Evolutionary conservation across 2,797 vertebrate genomes (phyloP).

Genomic region (Molossus molossus): DNA sequence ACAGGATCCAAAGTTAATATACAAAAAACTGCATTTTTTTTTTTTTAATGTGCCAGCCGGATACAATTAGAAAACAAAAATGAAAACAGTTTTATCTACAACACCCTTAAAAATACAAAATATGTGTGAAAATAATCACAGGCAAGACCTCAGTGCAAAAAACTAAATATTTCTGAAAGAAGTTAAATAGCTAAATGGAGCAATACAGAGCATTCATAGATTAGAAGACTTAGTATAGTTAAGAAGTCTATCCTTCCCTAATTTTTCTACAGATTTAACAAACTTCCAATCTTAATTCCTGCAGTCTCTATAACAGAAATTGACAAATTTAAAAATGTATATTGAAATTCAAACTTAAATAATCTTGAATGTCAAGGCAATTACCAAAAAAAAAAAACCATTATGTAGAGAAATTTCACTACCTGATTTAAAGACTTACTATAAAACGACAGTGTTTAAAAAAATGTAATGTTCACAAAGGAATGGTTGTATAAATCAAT

Average conservation of each 20-base stretch:
- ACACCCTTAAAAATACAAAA: slow-evolving; percentile 18
- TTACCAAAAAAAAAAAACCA: neutral
- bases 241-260: neutral
- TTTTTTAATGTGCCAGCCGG: neutral
- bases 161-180: neutral
- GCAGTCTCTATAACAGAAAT: neutral
- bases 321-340: neutral
- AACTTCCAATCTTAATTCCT: slow-evolving; percentile 20
- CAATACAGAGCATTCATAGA: neutral
- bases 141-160: neutral
- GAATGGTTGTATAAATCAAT: neutral
- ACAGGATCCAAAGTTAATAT: slow-evolving; percentile 3
- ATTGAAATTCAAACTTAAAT: slow-evolving; percentile 19
- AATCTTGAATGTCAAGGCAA: slow-evolving; percentile 14
- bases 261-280: neutral
- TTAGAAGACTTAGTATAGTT: neutral
- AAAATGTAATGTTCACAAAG: neutral
- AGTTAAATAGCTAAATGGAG: slow-evolving; percentile 25
- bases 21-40: neutral
- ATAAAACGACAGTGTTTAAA: neutral
- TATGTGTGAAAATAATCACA: neutral
- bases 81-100: neutral
- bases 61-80: neutral
- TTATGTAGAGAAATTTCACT: neutral
- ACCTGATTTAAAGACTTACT: slow-evolving; percentile 27